Evolutionary conservation across 1,140 invertebrate genomes (phyloP).

Genomic region (roundworm (Caenorhabditis elegans)): WBcel235 BX284604.4:2225001-2225500

Average conservation of each 20-base stretch:
- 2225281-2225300: background rate
- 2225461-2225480: no score
- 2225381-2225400: background rate
- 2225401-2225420: background rate
- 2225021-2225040: no score
- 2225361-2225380: slow-evolving; percentile 5
- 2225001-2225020: background rate
- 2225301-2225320: slow-evolving; percentile 1
- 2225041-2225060: no score
- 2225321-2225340: background rate
- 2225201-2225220: slow-evolving; percentile 26
- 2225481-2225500: no score
- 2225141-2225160: no score
- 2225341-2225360: background rate
- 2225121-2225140: no score
- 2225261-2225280: background rate
- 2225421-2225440: background rate
- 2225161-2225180: background rate
- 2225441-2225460: no score
- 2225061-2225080: no score
- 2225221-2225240: slow-evolving; percentile 14
- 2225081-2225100: no score
- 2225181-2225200: background rate
- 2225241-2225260: slow-evolving; percentile 22
- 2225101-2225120: no score